These are phyloP conservation scores for Leptopilina syphax DNA, from an alignment of 2,888 invertebrate species.

Conservation along the genomic window DNA sequence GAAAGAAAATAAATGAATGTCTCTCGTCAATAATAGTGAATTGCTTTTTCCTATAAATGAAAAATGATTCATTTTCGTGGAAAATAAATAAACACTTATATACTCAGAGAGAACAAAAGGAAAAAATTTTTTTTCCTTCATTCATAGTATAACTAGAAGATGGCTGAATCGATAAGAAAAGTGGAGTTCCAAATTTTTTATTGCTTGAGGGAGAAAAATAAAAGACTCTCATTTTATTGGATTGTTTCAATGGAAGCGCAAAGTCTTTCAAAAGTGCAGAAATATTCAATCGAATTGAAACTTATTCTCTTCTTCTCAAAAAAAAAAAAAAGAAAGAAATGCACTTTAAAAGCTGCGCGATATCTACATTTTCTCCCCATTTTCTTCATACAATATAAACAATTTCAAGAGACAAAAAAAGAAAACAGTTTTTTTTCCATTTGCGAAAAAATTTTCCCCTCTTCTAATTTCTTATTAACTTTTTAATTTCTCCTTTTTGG, in stretches of 20 bases:
- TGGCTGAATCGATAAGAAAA: slow-evolving; percentile 1
- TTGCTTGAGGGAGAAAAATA: slow-evolving; percentile 8
- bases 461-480: too few relatives aligned
- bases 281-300: slow-evolving; percentile 17
- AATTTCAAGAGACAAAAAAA: neutral
- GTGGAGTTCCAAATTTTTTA: neutral
- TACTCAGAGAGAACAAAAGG: too few relatives aligned
- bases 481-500: neutral
- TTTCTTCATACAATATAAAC: neutral
- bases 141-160: neutral
- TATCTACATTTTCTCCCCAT: neutral
- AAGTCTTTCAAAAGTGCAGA: neutral
- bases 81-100: neutral
- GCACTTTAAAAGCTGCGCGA: neutral
- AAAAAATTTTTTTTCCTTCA: too few relatives aligned
- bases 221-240: neutral
- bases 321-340: neutral
- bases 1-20: too few relatives aligned
- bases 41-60: neutral
- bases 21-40: neutral
- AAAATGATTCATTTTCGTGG: neutral
- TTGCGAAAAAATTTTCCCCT: neutral
- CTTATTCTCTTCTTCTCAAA: neutral
- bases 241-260: slow-evolving; percentile 11
- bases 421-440: neutral